A percentile compares a stretch with the other conserved stretches of the same genome.
phyloP scores from a whole-genome alignment of 1,140 invertebrate genomes.

The Drosophila truncata region DNA sequence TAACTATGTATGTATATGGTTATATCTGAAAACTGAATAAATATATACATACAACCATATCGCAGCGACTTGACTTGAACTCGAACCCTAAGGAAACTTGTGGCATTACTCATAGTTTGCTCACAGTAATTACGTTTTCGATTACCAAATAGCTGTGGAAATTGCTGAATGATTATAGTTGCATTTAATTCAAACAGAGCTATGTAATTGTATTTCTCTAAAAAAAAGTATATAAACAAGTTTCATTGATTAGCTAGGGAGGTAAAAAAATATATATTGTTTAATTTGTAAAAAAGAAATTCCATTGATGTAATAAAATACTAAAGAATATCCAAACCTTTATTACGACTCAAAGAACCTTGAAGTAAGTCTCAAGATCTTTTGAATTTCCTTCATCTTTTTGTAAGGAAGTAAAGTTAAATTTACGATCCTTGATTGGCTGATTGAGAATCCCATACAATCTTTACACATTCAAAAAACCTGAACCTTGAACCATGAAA shows the following conservation, averaged over 20 bases:
- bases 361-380: not conserved
- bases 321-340: not conserved
- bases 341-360: not conserved
- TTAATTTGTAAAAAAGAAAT: not conserved
- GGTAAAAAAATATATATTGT: slow-evolving; percentile 1
- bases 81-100: slow-evolving; percentile 20
- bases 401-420: slow-evolving; percentile 1
- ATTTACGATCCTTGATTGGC: slow-evolving; percentile 17
- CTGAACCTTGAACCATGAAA: slow-evolving; percentile 10
- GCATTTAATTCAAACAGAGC: slow-evolving; percentile 5
- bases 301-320: slow-evolving; percentile 3
- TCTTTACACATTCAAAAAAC: not conserved
- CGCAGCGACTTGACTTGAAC: slow-evolving; percentile 16
- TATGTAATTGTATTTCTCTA: not conserved
- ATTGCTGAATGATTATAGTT: slow-evolving; percentile 4
- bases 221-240: not conserved
- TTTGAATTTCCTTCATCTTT: not conserved
- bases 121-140: slow-evolving; percentile 6
- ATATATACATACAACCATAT: slow-evolving; percentile 11
- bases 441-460: slow-evolving; percentile 11
- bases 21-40: slow-evolving; percentile 15
- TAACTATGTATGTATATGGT: slow-evolving; percentile 4
- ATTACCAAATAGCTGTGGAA: slow-evolving; percentile 14
- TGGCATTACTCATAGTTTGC: slow-evolving; percentile 39
- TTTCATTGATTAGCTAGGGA: not conserved